These are phyloP conservation scores for Netelia inedita DNA, from an alignment of 2,888 invertebrate species.

Conservation along the genomic window DNA sequence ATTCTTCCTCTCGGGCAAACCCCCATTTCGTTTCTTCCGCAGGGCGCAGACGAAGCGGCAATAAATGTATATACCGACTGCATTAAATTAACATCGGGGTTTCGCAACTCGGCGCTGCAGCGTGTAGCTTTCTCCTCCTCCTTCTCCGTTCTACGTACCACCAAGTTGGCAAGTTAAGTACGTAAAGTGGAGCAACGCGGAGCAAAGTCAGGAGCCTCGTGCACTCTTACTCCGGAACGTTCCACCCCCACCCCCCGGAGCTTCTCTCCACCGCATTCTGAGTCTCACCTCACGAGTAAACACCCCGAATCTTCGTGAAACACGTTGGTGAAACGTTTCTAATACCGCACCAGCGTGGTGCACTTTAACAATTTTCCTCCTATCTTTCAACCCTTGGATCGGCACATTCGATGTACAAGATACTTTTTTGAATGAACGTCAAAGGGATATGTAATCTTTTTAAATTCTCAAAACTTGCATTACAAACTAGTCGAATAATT, in stretches of 20 bases:
- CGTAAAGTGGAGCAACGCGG: conserved; percentile 23
- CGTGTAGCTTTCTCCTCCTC: background rate
- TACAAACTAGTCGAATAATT: too few species aligned
- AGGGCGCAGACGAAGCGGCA: conserved; percentile 45
- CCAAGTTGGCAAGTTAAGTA: conserved; percentile 21
- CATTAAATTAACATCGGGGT: conserved; percentile 70
- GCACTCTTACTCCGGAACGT: background rate
- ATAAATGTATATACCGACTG: conserved; percentile 42
- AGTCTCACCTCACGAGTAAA: conserved; percentile 35
- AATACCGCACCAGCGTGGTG: conserved; percentile 38
- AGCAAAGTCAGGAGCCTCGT: conserved; percentile 34
- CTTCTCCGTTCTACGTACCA: background rate
- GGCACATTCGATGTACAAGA: background rate
- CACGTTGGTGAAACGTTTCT: conserved; percentile 42
- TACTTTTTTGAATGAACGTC: too few species aligned
- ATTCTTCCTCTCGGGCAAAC: conserved; percentile 13
- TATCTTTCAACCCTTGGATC: background rate
- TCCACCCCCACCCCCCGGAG: background rate
- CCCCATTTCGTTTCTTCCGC: conserved; percentile 21
- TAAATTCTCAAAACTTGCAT: too few species aligned
- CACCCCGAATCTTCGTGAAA: conserved; percentile 35
- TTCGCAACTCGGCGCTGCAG: conserved; percentile 57
- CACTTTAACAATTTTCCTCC: conserved; percentile 28
- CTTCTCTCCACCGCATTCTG: background rate
- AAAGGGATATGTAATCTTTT: too few species aligned